A percentile compares a stretch with the other conserved stretches of the same genome.
phyloP scores from a whole-genome alignment of 2,888 invertebrate genomes.

The Sphecodes monilicornis region DNA sequence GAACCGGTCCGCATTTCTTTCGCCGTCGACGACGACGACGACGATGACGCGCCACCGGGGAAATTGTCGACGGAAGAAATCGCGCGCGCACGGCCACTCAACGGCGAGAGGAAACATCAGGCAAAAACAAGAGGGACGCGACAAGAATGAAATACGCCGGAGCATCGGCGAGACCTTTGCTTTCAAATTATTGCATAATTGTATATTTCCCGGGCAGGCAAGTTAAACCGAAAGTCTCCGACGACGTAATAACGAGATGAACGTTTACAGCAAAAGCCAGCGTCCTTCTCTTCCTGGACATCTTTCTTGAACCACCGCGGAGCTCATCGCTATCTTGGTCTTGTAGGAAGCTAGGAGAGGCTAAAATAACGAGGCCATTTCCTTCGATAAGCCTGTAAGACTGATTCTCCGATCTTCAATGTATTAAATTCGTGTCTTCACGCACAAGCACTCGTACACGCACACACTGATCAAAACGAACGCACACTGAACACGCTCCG shows the following conservation, averaged over 20 bases:
- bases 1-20: background rate
- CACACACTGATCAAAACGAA: too few relatives aligned
- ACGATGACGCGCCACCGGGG: background rate
- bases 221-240: slow-evolving; percentile 70
- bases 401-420: too few relatives aligned
- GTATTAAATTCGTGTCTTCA: too few relatives aligned
- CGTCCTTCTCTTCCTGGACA: slow-evolving; percentile 23
- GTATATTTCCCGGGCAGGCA: slow-evolving; percentile 78
- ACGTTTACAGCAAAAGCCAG: slow-evolving; percentile 73
- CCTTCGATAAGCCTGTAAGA: too few relatives aligned
- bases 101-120: slow-evolving; percentile 44
- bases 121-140: slow-evolving; percentile 43
- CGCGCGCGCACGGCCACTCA: slow-evolving; percentile 35
- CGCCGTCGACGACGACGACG: background rate
- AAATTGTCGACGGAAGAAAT: slow-evolving; percentile 31
- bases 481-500: too few relatives aligned
- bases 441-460: too few relatives aligned
- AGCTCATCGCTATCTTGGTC: slow-evolving; percentile 4
- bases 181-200: slow-evolving; percentile 81
- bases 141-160: slow-evolving; percentile 71
- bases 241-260: slow-evolving; percentile 78
- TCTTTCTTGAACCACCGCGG: background rate
- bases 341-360: too few relatives aligned
- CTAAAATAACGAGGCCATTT: too few relatives aligned
- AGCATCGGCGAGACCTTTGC: slow-evolving; percentile 66